Base-by-base conservation (phyloP, 2,888 invertebrate genomes). In the Leucophenga maculata region DNA sequence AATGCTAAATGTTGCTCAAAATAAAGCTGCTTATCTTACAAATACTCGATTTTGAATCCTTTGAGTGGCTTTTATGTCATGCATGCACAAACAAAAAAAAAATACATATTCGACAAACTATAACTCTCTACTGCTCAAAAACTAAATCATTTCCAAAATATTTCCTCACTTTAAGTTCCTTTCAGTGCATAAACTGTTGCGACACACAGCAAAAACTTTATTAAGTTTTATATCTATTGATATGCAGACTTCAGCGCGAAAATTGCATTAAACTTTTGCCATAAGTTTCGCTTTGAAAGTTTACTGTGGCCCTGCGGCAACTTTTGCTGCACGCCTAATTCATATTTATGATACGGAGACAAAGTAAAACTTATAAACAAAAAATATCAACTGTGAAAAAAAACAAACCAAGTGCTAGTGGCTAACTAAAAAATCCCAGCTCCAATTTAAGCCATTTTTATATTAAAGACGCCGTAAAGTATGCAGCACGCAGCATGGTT, bases 241-340 rank as follows among this genome's bases (percentile, higher is more conserved):
- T 65, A 72, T 78, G 76, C 77, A 74, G 44, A 48, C 54, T 77
- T 78, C 73, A n/a, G 72, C 73, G 68, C 62, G 59, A 66, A 76
- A 80, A 82, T 72, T 78, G 78, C 82, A 82, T 80, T 82, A 74
- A 82, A 80, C 74, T 82, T 82, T 74, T 77, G 68, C 75, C 74
- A 77, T 72, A 78, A 71, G 77, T 75, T 74, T 46, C 59, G 67
- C 59, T 46, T 67, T 57, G 59, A 46, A 68, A 64, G 39, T 39
- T 64, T 26, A 39, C 39, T 6, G 20, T 20, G 75, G 75, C 69
- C 39, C 39, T 32, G 65, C 32, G 65, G 16, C 60, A 73, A 66
- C 69, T 72, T 70, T 71, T 74, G 67, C 79, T 69, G 69, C 74
- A 76, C 75, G 76, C 73, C 74, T 81, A 79, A 81, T 77, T 80